Evolutionary conservation across 2,797 vertebrate genomes (phyloP).

Genomic region (Xyrichtys novacula): DNA sequence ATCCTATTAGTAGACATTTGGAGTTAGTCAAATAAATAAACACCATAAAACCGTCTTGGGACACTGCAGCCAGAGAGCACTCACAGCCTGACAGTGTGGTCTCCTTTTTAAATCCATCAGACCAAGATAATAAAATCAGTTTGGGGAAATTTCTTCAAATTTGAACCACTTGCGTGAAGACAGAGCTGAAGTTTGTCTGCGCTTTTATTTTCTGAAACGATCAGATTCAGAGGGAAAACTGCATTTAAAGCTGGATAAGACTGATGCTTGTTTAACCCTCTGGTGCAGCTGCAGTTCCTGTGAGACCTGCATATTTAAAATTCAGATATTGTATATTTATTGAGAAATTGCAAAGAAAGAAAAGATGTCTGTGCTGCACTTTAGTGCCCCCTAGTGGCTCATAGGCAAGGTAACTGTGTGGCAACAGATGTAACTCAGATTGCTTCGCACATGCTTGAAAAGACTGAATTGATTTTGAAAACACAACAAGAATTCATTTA

Average conservation of each 20-base stretch:
- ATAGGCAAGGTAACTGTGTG: not conserved
- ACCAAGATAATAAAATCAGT: conserved; percentile 12
- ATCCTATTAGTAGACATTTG: not conserved
- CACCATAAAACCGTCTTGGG: not conserved
- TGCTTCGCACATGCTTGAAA: not conserved
- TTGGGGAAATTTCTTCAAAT: not conserved
- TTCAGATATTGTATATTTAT: not conserved
- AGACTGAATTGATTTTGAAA: not conserved
- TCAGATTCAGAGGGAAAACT: not conserved
- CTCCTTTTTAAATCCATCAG: conserved; percentile 12
- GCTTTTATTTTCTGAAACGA: not conserved
- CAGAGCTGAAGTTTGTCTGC: not conserved
- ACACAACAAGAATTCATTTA: not conserved
- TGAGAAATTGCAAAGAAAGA: not conserved
- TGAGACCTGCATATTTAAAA: not conserved
- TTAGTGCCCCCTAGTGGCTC: conserved; percentile 31
- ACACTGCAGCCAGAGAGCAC: not conserved
- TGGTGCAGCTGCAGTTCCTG: not conserved
- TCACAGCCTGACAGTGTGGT: not conserved
- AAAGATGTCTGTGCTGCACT: not conserved
- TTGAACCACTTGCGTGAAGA: too few relatives aligned
- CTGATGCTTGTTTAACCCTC: not conserved
- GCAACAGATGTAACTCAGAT: not conserved
- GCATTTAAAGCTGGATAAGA: too few relatives aligned
- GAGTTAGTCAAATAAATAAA: conserved; percentile 7